Base-by-base conservation (phyloP, 2,113 vertebrate species). In the Catharus bicknelli region DNA sequence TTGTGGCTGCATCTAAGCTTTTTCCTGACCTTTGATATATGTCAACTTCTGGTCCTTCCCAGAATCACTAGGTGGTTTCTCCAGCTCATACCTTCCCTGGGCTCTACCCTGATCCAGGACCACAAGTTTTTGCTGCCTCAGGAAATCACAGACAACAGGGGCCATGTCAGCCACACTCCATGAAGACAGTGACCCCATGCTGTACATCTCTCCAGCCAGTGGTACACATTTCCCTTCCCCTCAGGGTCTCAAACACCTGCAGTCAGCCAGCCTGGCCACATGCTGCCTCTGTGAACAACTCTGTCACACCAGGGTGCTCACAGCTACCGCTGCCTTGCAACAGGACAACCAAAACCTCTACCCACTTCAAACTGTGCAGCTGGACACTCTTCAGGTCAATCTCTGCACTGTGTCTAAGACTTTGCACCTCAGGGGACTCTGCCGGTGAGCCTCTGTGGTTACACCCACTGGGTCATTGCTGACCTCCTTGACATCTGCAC, bases 101-200 rank as follows among this genome's bases (percentile, higher is more conserved):
- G 8, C 42, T 66, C 70, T 70, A 27, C 32, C 23, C 17, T 6
- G 12, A 66, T 30, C 50, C 29, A 29, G 50, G 62, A n/a, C n/a
- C 23, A 18, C 0, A 0, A 7, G 10, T 23, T 66, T 43, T 42
- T 64, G 40, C 57, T 87, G 54, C 23, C 23, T 16, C 1, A 3
- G 47, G 16, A 42, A 38, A 74, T 42, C 19, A 45, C 45, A 74
- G 16, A 29, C 5, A 69, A 36, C 20, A 55, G 18, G 32, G 29
- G 9, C 13, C 61, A 68, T 48, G 36, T 40, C 36, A 57, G 81
- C 32, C 7, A 7, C 0, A 3, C 23, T 7, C 19, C 64, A 61
- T 1, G 0, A 13, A 62, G 54, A 36, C 45, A 50, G 36, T 10
- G 42, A 61, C 25, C 9, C 87, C 13, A 7, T 36, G 22, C 26